These are phyloP conservation scores for Microtus richardsoni DNA, from an alignment of 2,113 vertebrate genomes.

Conservation along the genomic window DNA sequence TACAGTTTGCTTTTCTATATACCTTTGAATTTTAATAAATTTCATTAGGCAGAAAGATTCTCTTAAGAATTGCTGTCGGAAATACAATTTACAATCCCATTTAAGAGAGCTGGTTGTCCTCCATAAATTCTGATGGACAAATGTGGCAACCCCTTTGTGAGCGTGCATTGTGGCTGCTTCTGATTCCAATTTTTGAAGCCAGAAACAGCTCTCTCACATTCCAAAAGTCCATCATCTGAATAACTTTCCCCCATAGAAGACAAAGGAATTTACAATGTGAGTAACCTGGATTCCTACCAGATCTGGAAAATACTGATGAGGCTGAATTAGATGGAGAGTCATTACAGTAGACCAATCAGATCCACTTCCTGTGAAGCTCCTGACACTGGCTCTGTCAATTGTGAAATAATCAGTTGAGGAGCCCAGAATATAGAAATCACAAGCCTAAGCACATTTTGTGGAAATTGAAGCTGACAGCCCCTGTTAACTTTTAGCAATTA, in stretches of 20 bases:
- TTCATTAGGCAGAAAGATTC: constrained; percentile 26
- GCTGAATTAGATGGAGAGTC: not conserved
- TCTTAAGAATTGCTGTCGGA: not conserved
- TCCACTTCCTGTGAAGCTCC: not conserved
- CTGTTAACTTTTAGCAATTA: too few relatives aligned
- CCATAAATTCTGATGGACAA: constrained; percentile 3
- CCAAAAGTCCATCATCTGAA: not conserved
- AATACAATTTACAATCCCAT: not conserved
- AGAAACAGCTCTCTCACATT: not conserved
- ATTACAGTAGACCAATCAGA: not conserved
- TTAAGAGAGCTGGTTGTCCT: constrained; percentile 3
- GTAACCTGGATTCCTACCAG: not conserved
- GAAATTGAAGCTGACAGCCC: too few relatives aligned
- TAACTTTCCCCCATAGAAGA: not conserved
- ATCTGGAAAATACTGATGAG: not conserved
- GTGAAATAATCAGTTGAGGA: not conserved
- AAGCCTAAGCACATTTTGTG: too few relatives aligned
- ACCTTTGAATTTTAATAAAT: constrained; percentile 33
- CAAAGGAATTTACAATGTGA: constrained; percentile 37
- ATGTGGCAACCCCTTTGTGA: not conserved
- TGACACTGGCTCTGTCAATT: not conserved
- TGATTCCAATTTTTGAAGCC: not conserved
- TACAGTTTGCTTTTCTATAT: not conserved
- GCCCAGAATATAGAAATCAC: too few relatives aligned
- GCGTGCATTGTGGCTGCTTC: not conserved